phyloP scores from a whole-genome alignment of 2,113 vertebrate species.

The Eclectus roratus region DNA sequence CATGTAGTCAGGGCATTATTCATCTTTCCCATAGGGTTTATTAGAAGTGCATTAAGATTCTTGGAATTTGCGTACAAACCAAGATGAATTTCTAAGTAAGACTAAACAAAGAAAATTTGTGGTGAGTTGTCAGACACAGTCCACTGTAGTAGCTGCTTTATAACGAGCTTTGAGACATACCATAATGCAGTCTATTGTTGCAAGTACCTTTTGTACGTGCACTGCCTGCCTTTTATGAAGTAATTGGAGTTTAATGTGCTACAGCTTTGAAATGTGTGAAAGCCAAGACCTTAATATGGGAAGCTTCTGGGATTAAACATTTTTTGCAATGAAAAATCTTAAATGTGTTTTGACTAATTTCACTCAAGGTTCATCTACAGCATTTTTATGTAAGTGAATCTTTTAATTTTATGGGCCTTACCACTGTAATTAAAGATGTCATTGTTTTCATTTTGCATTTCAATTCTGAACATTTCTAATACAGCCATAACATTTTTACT shows the following conservation, averaged over 20 bases:
- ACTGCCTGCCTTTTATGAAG: constrained; percentile 34
- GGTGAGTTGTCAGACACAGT: not conserved
- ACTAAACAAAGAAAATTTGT: constrained; percentile 30
- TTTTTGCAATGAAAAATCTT: not conserved
- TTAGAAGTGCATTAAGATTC: not conserved
- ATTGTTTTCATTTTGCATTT: constrained; percentile 23
- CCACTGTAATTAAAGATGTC: not conserved
- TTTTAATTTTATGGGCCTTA: constrained; percentile 8
- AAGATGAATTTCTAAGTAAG: constrained; percentile 34
- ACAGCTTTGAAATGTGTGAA: constrained; percentile 23
- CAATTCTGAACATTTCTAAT: not conserved
- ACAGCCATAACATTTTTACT: not conserved
- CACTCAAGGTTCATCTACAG: not conserved
- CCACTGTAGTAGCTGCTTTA: not conserved
- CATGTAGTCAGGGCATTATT: not conserved
- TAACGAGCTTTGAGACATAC: constrained; percentile 27
- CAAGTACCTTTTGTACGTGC: not conserved
- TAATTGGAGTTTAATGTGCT: constrained; percentile 14
- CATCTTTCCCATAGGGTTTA: not conserved
- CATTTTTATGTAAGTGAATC: not conserved
- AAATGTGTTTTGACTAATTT: constrained; percentile 54
- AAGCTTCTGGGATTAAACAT: constrained; percentile 32
- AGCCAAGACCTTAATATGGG: constrained; percentile 20
- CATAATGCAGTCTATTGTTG: constrained; percentile 22
- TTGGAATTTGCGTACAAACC: constrained; percentile 25